phyloP scores from a whole-genome alignment of 2,888 invertebrate species.

The Platypus cylindrus region DNA sequence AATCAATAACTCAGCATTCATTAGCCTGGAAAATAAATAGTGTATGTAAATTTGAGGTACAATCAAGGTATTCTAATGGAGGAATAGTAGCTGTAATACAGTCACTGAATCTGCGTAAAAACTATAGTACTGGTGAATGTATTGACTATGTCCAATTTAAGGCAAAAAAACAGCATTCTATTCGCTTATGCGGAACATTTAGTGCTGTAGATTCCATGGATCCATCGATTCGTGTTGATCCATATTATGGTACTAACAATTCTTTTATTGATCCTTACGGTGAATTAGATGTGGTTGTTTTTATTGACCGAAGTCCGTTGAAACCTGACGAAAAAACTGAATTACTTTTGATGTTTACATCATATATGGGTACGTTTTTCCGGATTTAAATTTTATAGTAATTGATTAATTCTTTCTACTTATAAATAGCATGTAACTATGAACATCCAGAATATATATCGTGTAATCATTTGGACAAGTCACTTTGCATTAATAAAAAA shows the following conservation, averaged over 20 bases:
- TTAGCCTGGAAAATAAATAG: constrained; percentile 24
- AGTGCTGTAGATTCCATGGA: constrained; percentile 21
- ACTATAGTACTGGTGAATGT: constrained; percentile 31
- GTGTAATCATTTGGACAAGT: no score
- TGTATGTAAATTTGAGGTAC: constrained; percentile 29
- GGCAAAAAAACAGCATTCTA: constrained; percentile 24
- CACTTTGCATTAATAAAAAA: constrained; percentile 31
- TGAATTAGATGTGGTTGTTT: constrained; percentile 13
- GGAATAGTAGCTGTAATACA: constrained; percentile 42
- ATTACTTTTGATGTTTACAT: constrained; percentile 34
- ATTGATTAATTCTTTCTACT: no score
- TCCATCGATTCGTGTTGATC: neutral
- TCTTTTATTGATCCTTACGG: constrained; percentile 12
- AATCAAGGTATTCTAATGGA: constrained; percentile 17
- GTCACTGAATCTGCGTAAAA: constrained; percentile 34
- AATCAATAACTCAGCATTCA: constrained; percentile 20
- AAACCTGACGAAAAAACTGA: constrained; percentile 21
- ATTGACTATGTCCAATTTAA: constrained; percentile 38
- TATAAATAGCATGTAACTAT: no score
- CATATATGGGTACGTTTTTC: constrained; percentile 33
- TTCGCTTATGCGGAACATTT: constrained; percentile 30
- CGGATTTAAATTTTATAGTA: no score
- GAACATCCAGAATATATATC: no score
- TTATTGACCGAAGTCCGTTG: constrained; percentile 10
- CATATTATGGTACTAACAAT: constrained; percentile 6